phyloP scores from a whole-genome alignment of 2,113 vertebrate genomes.

The Apaloderma vittatum region DNA sequence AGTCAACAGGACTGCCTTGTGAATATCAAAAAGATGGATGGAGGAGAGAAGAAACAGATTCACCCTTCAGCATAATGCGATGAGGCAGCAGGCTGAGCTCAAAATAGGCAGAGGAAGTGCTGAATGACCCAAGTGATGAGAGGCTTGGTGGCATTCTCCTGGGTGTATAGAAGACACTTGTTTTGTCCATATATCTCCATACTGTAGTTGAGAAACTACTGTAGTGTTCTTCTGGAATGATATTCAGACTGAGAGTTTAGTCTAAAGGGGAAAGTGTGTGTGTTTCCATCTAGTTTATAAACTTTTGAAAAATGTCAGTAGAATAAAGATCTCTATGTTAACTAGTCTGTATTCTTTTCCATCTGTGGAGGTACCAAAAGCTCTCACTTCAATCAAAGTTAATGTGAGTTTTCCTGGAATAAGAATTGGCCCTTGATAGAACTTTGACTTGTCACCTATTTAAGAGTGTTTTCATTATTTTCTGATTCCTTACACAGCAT shows the following conservation, averaged over 20 bases:
- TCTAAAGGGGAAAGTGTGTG: slow-evolving; percentile 23
- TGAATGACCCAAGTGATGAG: slow-evolving; percentile 63
- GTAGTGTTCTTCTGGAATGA: background rate
- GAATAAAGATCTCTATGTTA: background rate
- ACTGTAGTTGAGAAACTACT: slow-evolving; percentile 12
- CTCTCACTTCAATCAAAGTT: background rate
- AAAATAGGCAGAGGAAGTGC: slow-evolving; percentile 51
- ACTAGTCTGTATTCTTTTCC: background rate
- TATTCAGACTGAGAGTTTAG: background rate
- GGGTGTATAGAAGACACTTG: slow-evolving; percentile 11
- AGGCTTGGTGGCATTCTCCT: slow-evolving; percentile 58
- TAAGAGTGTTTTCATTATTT: slow-evolving; percentile 54
- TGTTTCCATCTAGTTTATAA: slow-evolving; percentile 28
- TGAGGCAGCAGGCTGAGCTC: slow-evolving; percentile 43
- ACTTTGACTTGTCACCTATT: slow-evolving; percentile 50
- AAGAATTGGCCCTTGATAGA: background rate
- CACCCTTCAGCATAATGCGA: background rate
- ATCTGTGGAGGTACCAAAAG: slow-evolving; percentile 12
- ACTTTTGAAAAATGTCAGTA: slow-evolving; percentile 19
- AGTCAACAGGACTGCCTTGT: background rate
- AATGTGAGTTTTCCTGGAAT: slow-evolving; percentile 18
- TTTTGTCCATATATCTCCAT: slow-evolving; percentile 57
- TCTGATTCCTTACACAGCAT: slow-evolving; percentile 17
- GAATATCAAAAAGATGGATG: slow-evolving; percentile 12
- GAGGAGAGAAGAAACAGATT: slow-evolving; percentile 54